These are phyloP conservation scores for Axea sp. DNA, from an alignment of 2,888 invertebrate genomes.

Conservation along the genomic window DNA sequence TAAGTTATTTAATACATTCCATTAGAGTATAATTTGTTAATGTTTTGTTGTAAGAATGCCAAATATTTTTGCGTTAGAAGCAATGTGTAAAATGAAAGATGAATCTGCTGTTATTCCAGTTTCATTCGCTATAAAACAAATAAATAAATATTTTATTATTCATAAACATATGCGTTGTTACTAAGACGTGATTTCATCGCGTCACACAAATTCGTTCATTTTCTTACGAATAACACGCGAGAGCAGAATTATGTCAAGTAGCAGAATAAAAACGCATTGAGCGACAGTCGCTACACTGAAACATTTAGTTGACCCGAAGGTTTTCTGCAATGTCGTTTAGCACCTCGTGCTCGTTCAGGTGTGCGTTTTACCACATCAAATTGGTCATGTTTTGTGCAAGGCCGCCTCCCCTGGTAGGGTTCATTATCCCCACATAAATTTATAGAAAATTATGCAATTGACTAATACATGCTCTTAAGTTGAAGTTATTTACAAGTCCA, in stretches of 20 bases:
- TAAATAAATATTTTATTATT: slow-evolving; percentile 40
- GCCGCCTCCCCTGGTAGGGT: slow-evolving; percentile 43
- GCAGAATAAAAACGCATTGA: slow-evolving; percentile 49
- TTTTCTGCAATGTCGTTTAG: slow-evolving; percentile 64
- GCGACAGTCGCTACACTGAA: slow-evolving; percentile 41
- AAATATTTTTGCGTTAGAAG: no score
- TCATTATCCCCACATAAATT: slow-evolving; percentile 46
- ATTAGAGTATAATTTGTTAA: no score
- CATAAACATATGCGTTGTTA: not conserved
- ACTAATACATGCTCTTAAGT: slow-evolving; percentile 26
- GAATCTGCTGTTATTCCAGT: no score
- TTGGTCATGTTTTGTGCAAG: slow-evolving; percentile 31
- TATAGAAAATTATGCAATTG: slow-evolving; percentile 45
- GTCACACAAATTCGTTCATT: slow-evolving; percentile 21
- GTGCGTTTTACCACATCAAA: slow-evolving; percentile 29
- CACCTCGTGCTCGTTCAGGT: slow-evolving; percentile 50
- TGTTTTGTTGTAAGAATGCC: no score
- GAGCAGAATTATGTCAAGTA: slow-evolving; percentile 55
- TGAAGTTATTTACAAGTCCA: slow-evolving; percentile 4
- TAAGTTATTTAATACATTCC: no score
- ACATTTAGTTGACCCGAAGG: slow-evolving; percentile 62
- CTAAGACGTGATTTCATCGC: not conserved
- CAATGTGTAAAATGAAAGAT: no score
- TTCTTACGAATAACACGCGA: slow-evolving; percentile 35
- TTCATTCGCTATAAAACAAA: no score